Conservation (phyloP, 2,113 vertebrate genomes). For the Kryptolebias marmoratus region DNA sequence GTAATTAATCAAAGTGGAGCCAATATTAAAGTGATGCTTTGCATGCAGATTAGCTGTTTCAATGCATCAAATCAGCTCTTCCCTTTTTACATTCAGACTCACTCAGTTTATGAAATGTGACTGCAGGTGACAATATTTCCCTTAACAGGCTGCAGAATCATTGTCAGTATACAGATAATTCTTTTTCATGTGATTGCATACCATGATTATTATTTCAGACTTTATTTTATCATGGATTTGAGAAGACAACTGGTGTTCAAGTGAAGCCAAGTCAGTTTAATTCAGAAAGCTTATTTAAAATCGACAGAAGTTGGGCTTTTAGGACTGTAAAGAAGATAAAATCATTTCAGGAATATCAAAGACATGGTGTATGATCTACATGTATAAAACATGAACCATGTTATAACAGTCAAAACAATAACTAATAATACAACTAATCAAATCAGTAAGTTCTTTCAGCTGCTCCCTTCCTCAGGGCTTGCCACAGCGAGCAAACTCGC, state of each 20-base stretch:
- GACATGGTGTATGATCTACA: neutral
- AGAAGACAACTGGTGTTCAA: conserved; percentile 2
- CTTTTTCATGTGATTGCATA: conserved; percentile 25
- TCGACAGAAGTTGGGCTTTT: neutral
- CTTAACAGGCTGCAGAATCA: conserved; percentile 16
- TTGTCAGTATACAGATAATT: conserved; percentile 8
- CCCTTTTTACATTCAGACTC: neutral
- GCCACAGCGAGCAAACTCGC: too few species aligned
- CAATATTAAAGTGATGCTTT: conserved; percentile 22
- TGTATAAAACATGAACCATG: neutral
- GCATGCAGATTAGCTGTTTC: conserved; percentile 25
- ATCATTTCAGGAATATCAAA: neutral
- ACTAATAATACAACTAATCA: too few species aligned
- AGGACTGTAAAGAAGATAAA: neutral
- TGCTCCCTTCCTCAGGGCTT: too few species aligned
- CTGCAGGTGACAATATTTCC: conserved; percentile 20
- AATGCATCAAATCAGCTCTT: conserved; percentile 21
- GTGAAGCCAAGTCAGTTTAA: neutral
- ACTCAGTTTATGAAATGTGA: conserved; percentile 24
- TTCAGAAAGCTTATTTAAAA: neutral
- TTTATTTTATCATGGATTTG: conserved; percentile 4
- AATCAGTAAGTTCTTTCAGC: too few species aligned
- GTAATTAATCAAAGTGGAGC: conserved; percentile 29
- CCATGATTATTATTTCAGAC: neutral
- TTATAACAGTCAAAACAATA: too few species aligned